Base-by-base conservation (phyloP, 2,888 invertebrate genomes). In the Phymatocera aterrima region DNA sequence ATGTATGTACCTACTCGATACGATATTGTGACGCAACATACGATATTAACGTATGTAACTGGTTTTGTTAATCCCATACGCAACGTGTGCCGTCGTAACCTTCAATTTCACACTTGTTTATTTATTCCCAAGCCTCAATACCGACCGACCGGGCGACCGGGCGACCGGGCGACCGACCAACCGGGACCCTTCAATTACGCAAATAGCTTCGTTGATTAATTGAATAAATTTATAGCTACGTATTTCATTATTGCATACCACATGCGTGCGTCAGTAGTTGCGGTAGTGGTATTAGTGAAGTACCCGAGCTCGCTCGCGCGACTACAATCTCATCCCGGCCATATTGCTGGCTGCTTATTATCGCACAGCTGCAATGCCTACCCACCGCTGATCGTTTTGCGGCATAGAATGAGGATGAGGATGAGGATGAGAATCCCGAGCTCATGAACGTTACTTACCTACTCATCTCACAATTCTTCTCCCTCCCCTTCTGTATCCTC, bases 171-270 rank as follows among this genome's bases (percentile, higher is more conserved):
- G 15, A 34, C 46, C 68, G 43, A 2, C 46, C 12, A 21, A 6
- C 40, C 43, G 24, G 10, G 10, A 8, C 18, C 37, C 61, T 37
- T 64, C 72, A 72, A 72, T 72, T 72, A 72, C 72, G 72, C 72
- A 51, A 72, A 72, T 51, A 72, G 72, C 72, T 51, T 12, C 72
- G 72, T 48, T 72, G 72, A 72, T 72, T 72, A 72, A 72, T 72
- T 72, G 72, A 72, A 51, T 72, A 72, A 72, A 72, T 72, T 72
- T 72, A 72, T 72, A 72, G 68, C 68, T 51, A 34, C 72, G 72
- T 72, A 72, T 72, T 72, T 72, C 34, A 72, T 51, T 46, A 10
- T 28, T 6, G 18, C 18, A 28, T 24, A 2, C 6, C 68, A 24
- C 3, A 40, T 24, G 24, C 21, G 10, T 24, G 21, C n/a, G n/a